These are phyloP conservation scores for Lithophane semibrunnea DNA, from an alignment of 2,888 invertebrate genomes.

Conservation along the genomic window DNA sequence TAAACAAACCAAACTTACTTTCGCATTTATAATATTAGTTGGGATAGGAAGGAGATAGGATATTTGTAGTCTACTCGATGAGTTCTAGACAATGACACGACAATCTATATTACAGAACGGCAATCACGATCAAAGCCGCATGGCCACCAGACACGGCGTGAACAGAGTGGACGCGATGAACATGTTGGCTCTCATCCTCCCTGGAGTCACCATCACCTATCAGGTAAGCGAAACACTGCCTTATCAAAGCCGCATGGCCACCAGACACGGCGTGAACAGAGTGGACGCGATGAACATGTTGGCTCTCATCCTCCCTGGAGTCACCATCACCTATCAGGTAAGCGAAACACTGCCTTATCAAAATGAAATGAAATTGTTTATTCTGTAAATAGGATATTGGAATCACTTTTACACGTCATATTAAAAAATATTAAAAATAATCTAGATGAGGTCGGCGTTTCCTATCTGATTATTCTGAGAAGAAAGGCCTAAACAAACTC, in stretches of 20 bases:
- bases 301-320: constrained; percentile 94
- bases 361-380: too few species aligned
- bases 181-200: constrained; percentile 94
- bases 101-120: constrained; percentile 84
- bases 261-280: constrained; percentile 91
- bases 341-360: not conserved
- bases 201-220: constrained; percentile 96
- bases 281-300: constrained; percentile 95
- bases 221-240: constrained; percentile 85
- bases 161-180: constrained; percentile 94
- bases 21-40: too few species aligned
- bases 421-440: too few species aligned
- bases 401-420: too few species aligned
- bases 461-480: too few species aligned
- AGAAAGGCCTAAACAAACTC: too few species aligned
- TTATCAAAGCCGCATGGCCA: constrained; percentile 83
- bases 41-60: too few species aligned
- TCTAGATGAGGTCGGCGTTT: too few species aligned
- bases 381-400: too few species aligned
- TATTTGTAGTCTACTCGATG: too few species aligned
- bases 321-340: constrained; percentile 95
- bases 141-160: constrained; percentile 92
- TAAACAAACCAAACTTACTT: too few species aligned
- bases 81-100: too few species aligned
- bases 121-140: constrained; percentile 93